Evolutionary conservation across 1,140 invertebrate species (phyloP), one percentile per base, ranked within the genome.

Genomic region (Pogonomyrmex barbatus): DNA sequence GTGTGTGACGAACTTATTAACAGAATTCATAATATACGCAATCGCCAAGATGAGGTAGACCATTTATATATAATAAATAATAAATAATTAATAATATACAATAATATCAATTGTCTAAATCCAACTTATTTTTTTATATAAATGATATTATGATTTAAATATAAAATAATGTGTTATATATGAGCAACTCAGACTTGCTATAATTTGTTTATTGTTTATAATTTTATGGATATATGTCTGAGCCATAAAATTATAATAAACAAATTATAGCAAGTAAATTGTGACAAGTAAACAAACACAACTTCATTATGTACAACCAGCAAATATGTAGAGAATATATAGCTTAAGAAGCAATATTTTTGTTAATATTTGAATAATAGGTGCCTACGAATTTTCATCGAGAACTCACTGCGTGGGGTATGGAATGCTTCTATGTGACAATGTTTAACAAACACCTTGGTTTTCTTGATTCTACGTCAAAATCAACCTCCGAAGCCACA

Each of bases 391-490:
- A 95, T 87, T 96, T 97, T 85, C 93, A 95, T 60, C 94, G 96
- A n/a, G 96, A 96, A 88, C 88, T 97, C 2, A 95, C 96, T 75
- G 96, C 97, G 65, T 97, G 97, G 96, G 94, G 96, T 39, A 95
- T 97, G 88, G 97, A 97, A 93, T 96, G 96, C 92, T 95, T 97
- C 92, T 96, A 95, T 93, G 89, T 96, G 5, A 90, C 97, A 9
- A 95, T 96, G 87, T 96, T 97, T 52, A 95, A 96, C 56, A 96
- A 95, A 76, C 95, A 96, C 45, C 93, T 97, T 3, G 96, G 96
- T 1, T 96, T 96, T 88, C 92, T 97, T 45, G 95, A 95, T 86
- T 65, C 89, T n/a, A 42, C 67, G 87, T 73, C 95, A 4, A 94
- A 93, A 68, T 83, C 93, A 78, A 94, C 95, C 85, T 94, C 96